Evolutionary conservation across 2,113 vertebrate species (phyloP).

Genomic region (Oryzias woworae): DNA sequence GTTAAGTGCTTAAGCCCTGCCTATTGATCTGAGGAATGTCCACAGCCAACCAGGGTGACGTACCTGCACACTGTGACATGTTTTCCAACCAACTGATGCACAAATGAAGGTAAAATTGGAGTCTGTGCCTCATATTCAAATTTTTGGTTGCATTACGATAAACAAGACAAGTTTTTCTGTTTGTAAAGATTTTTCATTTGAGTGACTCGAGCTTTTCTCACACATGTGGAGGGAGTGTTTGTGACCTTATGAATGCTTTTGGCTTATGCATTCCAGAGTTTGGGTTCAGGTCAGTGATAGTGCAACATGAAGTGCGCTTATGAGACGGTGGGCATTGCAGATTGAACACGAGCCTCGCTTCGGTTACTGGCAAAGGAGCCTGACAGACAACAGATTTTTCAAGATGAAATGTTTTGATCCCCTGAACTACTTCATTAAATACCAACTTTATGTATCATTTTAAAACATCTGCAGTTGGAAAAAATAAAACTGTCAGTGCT

Average conservation of each 20-base stretch:
- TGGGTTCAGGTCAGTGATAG: not conserved
- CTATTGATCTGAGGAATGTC: conserved; percentile 70
- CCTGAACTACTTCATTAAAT: conserved; percentile 4
- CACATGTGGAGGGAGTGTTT: too few species aligned
- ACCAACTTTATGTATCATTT: conserved; percentile 8
- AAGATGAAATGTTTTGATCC: conserved; percentile 6
- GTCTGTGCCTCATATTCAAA: conserved; percentile 55
- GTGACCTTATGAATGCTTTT: not conserved
- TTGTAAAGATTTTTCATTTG: conserved; percentile 47
- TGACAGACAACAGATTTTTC: not conserved
- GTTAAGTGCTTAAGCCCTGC: conserved; percentile 68
- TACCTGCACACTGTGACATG: conserved; percentile 72
- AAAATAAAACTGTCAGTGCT: conserved; percentile 26
- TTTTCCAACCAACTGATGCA: conserved; percentile 59
- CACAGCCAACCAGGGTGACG: conserved; percentile 62
- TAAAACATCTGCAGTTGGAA: conserved; percentile 11
- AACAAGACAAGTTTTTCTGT: conserved; percentile 74
- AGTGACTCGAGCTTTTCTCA: not conserved
- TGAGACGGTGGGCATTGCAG: not conserved
- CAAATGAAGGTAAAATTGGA: conserved; percentile 54
- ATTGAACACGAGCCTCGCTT: conserved; percentile 8
- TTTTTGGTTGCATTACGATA: conserved; percentile 56
- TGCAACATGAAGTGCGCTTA: not conserved
- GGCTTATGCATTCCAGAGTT: conserved; percentile 9
- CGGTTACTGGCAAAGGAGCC: not conserved